phyloP scores from a whole-genome alignment of 2,113 vertebrate species.

The Psophia crepitans region DNA sequence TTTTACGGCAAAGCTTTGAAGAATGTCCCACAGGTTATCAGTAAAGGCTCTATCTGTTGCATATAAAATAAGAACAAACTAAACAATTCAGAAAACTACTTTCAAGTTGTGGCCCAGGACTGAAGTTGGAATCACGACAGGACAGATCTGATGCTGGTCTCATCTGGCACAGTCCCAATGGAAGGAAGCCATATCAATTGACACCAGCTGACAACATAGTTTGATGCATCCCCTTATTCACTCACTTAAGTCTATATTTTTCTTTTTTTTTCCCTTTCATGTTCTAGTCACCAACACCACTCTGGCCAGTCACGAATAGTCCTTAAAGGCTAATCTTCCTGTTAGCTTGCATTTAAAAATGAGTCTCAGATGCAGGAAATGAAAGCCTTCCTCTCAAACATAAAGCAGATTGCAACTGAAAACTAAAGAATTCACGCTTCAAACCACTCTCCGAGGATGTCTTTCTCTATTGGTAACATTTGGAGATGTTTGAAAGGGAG shows the following conservation, averaged over 20 bases:
- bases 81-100: constrained; percentile 44
- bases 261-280: background rate
- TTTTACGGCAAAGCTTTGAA: constrained; percentile 64
- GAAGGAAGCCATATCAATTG: constrained; percentile 22
- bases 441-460: background rate
- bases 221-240: background rate
- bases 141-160: background rate
- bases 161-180: background rate
- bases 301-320: constrained; percentile 8
- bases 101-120: constrained; percentile 33
- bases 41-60: background rate
- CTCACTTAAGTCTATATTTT: background rate
- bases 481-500: constrained; percentile 44
- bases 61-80: constrained; percentile 48
- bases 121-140: background rate
- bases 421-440: constrained; percentile 33
- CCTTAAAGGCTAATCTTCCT: constrained; percentile 53
- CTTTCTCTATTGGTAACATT: constrained; percentile 54
- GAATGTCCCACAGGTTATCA: constrained; percentile 56
- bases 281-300: constrained; percentile 29
- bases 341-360: constrained; percentile 53
- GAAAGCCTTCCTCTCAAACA: constrained; percentile 47
- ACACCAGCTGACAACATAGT: constrained; percentile 23
- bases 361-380: constrained; percentile 61
- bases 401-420: constrained; percentile 3